Percentiles rank a stretch among this genome's conserved stretches.
phyloP scores from a whole-genome alignment of 1,140 invertebrate genomes.

The Teleopsis dalmanni region DNA sequence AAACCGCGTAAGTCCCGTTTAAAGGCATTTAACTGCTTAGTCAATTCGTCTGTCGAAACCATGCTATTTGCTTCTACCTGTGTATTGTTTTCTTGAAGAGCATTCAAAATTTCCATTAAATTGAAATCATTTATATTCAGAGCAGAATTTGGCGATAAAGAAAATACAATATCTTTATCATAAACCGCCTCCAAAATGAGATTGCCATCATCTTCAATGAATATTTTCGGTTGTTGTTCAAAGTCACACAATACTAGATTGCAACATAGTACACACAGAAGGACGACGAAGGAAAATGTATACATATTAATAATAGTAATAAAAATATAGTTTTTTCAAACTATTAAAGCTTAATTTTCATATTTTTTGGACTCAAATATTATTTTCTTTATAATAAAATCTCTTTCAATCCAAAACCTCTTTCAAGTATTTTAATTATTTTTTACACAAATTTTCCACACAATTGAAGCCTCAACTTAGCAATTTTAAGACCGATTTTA shows the following conservation, averaged over 20 bases:
- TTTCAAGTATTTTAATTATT: too few species aligned
- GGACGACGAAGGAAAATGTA: too few species aligned
- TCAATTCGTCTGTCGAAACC: constrained; percentile 12
- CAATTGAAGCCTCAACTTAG: too few species aligned
- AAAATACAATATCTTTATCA: constrained; percentile 28
- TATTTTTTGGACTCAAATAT: too few species aligned
- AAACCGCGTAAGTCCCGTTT: constrained; percentile 16
- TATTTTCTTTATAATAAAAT: too few species aligned
- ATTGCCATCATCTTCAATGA: constrained; percentile 14
- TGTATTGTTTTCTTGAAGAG: constrained; percentile 7
- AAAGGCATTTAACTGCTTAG: constrained; percentile 17
- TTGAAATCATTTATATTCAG: constrained; percentile 28
- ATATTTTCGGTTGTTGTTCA: constrained; percentile 2
- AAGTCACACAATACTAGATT: background rate
- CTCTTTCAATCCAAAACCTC: too few species aligned
- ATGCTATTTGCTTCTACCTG: background rate
- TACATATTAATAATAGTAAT: too few species aligned
- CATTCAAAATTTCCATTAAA: constrained; percentile 17
- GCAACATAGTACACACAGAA: too few species aligned
- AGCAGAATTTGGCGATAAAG: constrained; percentile 21
- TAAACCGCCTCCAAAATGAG: constrained; percentile 18
- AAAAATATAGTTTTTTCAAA: too few species aligned
- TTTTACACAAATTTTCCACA: too few species aligned
- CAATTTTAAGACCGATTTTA: too few species aligned
- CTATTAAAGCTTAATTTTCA: too few species aligned